phyloP scores from a whole-genome alignment of 2,797 vertebrate genomes.

The Rhinella marina region DNA sequence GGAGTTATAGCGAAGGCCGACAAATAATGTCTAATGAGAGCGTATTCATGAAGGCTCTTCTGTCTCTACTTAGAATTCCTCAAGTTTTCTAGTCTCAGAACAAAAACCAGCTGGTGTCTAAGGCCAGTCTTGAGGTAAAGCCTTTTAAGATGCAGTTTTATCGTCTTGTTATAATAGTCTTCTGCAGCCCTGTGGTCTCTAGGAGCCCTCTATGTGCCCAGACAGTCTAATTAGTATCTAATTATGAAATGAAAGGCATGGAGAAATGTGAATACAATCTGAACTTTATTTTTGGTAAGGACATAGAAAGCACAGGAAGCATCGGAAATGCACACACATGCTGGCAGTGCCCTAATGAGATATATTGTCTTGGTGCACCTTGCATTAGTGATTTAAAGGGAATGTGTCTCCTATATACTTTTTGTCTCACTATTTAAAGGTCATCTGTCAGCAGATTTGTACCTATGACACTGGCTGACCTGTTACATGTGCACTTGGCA shows the following conservation, averaged over 20 bases:
- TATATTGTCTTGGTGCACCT: not conserved
- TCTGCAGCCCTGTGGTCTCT: not conserved
- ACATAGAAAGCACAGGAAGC: not conserved
- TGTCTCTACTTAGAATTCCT: not conserved
- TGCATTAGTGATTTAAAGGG: too few species aligned
- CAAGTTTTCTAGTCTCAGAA: not conserved
- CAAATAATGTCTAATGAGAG: not conserved
- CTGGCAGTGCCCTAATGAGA: not conserved
- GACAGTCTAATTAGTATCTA: not conserved
- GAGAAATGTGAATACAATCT: not conserved
- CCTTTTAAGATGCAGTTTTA: not conserved
- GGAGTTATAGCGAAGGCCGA: not conserved
- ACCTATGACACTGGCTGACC: too few species aligned
- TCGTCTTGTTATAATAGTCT: not conserved
- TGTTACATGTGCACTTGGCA: too few species aligned
- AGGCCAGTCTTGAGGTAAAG: not conserved
- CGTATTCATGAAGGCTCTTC: not conserved
- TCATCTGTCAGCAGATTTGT: too few species aligned
- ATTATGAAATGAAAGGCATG: not conserved
- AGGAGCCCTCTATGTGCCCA: not conserved
- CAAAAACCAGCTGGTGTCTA: not conserved
- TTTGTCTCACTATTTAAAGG: too few species aligned
- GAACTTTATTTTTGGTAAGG: not conserved
- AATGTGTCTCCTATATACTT: too few species aligned
- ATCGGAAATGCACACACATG: not conserved